Conservation (phyloP, 2,888 invertebrate genomes). For the Neuroscelio doddi region DNA sequence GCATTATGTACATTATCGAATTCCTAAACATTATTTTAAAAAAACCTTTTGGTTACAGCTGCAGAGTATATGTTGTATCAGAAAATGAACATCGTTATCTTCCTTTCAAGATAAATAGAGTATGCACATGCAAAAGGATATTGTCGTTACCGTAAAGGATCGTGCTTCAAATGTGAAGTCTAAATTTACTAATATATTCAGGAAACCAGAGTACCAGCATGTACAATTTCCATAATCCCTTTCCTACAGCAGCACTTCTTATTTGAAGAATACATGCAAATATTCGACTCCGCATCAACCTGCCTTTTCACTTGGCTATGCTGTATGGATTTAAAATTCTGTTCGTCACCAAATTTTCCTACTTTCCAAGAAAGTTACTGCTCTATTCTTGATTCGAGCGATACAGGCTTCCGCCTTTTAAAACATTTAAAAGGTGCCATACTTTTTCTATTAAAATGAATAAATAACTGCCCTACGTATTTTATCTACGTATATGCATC, state of each 20-base stretch:
- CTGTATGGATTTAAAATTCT: conserved; percentile 30
- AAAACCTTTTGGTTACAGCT: neutral
- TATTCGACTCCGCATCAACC: conserved; percentile 22
- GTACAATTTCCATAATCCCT: conserved; percentile 23
- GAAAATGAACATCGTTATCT: conserved; percentile 28
- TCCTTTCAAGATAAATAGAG: conserved; percentile 21
- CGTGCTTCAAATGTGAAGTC: conserved; percentile 28
- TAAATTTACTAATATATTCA: conserved; percentile 23
- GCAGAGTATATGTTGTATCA: conserved; percentile 8
- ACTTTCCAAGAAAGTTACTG: conserved; percentile 1
- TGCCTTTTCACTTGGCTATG: conserved; percentile 21
- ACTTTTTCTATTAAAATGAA: conserved; percentile 10
- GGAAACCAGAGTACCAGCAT: neutral
- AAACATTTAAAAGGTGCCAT: conserved; percentile 2
- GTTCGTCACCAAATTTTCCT: conserved; percentile 23
- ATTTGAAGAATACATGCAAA: conserved; percentile 30
- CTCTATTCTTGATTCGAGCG: conserved; percentile 2
- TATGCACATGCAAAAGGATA: conserved; percentile 15
- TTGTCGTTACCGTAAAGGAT: conserved; percentile 19
- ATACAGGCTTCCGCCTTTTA: conserved; percentile 19
- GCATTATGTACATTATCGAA: no score
- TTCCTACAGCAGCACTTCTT: conserved; percentile 21
- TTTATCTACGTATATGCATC: conserved; percentile 3
- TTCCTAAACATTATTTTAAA: neutral
- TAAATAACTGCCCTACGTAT: conserved; percentile 3